Conservation (phyloP, 2,888 invertebrate genomes). For the Hemithea aestivaria region DNA sequence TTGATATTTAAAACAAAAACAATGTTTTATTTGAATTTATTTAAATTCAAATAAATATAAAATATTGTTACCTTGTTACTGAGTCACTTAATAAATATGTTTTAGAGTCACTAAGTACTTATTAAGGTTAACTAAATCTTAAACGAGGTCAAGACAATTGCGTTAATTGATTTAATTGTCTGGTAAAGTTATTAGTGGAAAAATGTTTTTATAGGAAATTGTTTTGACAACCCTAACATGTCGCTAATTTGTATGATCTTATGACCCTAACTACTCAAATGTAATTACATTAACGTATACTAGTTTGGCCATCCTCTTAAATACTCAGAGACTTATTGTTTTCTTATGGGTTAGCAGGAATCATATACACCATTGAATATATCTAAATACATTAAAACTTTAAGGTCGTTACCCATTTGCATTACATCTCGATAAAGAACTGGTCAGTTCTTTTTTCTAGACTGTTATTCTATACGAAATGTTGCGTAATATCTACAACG, state of each 20-base stretch:
- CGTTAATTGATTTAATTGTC: slow-evolving; percentile 2
- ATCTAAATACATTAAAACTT: slow-evolving; percentile 13
- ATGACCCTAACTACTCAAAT: slow-evolving; percentile 34
- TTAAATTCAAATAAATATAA: no score
- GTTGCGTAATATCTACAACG: slow-evolving; percentile 39
- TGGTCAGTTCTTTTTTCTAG: slow-evolving; percentile 33
- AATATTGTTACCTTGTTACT: no score
- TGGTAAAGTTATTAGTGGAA: not conserved
- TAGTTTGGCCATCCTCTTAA: slow-evolving; percentile 21
- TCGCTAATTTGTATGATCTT: slow-evolving; percentile 41
- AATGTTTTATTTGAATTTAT: no score
- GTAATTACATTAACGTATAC: slow-evolving; percentile 34
- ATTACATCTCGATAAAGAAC: slow-evolving; percentile 36
- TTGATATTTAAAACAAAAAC: no score
- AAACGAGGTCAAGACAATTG: slow-evolving; percentile 5
- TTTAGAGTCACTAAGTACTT: no score
- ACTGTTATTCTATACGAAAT: slow-evolving; percentile 29
- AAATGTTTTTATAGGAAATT: not conserved
- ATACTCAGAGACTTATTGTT: no score
- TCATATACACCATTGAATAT: no score
- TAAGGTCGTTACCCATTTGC: slow-evolving; percentile 27
- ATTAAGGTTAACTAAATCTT: slow-evolving; percentile 5
- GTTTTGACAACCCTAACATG: slow-evolving; percentile 26
- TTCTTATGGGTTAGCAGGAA: no score
- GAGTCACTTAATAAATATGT: no score